Evolutionary conservation across 1,140 invertebrate genomes (phyloP).

Genomic region (Battus philenor): DNA sequence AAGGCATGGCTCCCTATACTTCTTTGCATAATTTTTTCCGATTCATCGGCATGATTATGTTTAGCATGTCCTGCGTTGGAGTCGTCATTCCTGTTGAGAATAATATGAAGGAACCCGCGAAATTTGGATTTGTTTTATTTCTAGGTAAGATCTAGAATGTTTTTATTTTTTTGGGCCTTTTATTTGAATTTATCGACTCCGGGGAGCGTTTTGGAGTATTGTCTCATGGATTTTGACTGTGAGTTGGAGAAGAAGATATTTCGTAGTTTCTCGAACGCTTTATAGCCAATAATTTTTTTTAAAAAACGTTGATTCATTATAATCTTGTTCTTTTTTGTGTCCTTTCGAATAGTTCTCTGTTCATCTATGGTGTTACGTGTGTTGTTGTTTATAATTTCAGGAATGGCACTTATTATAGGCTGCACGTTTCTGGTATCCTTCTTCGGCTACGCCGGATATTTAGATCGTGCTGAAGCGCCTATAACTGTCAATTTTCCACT

Average conservation of each 20-base stretch:
- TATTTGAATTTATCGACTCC: no score
- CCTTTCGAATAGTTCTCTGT: no score
- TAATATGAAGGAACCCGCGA: slow-evolving; percentile 46
- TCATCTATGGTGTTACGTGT: neutral
- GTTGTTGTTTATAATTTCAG: slow-evolving; percentile 26
- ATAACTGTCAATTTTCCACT: slow-evolving; percentile 57
- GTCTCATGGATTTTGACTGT: no score
- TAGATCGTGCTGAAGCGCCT: slow-evolving; percentile 36
- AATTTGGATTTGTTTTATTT: slow-evolving; percentile 30
- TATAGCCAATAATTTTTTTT: no score
- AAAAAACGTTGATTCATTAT: no score
- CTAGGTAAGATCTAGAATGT: slow-evolving; percentile 37
- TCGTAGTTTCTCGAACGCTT: no score
- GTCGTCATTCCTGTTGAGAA: slow-evolving; percentile 55
- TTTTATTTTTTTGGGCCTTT: no score
- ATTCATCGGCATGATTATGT: slow-evolving; percentile 44
- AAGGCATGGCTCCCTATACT: slow-evolving; percentile 17
- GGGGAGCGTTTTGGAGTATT: no score
- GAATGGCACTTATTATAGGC: slow-evolving; percentile 31
- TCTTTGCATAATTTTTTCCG: slow-evolving; percentile 29
- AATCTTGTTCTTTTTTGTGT: no score
- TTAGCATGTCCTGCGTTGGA: slow-evolving; percentile 54
- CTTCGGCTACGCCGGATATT: slow-evolving; percentile 47
- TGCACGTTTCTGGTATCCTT: slow-evolving; percentile 33
- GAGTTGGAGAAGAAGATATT: no score